Evolutionary conservation across 2,888 invertebrate genomes (phyloP), one percentile per base, ranked within the genome.

Genomic region (Euphydryas editha): DNA sequence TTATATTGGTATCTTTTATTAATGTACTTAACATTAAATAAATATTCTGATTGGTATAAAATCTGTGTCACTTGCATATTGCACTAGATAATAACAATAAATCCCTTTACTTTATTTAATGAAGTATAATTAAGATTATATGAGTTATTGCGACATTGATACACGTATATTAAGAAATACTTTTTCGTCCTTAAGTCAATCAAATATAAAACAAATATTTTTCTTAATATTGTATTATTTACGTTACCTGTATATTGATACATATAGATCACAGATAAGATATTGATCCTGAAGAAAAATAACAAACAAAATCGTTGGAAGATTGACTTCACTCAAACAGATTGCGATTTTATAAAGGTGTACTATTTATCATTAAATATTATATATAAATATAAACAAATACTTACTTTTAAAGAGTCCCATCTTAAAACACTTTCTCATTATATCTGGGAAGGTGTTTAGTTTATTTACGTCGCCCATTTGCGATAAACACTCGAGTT

Each of bases 401-500:
- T 18, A 92, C 92, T 92, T 78, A 92, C 92, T 90, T 79, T 90
- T 92, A 59, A 91, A 91, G 62, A 92, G 83, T 67, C 92, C 90
- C 90, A 91, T 91, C 81, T 92, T 92, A 81, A 92, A 92, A 76
- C 88, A 91, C 85, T 90, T 92, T 83, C 90, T 81, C 90, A 92
- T 89, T 72, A 84, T 87, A 81, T 86, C 82, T 62, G 88, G 79
- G 74, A 89, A 78, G 51, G 81, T 78, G 62, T 81, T 82, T 62
- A 78, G 75, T 81, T 80, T 87, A 69, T 81, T 84, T 74, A 81
- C 74, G 75, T 87, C 86, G 75, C 84, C 88, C 88, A 89, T 74
- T 71, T 62, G 66, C 56, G 30, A 62, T 59, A 21, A 51, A 47
- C 54, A 63, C 65, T 15, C 17, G 59, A 62, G 17, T 8, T 39